Evolutionary conservation across 1,140 invertebrate species (phyloP).

Genomic region (Bombus picipes): DNA sequence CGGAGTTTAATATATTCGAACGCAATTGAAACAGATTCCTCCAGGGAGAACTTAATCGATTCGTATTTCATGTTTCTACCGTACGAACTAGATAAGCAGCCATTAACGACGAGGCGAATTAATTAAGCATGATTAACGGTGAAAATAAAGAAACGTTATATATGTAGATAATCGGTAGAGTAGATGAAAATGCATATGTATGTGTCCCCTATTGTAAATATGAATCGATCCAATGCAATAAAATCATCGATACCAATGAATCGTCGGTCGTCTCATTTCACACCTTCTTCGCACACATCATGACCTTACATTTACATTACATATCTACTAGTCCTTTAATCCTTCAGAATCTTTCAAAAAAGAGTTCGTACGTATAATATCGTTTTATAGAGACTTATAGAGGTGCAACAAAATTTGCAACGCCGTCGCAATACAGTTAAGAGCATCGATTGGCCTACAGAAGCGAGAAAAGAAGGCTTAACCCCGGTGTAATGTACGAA

Average conservation of each 20-base stretch:
- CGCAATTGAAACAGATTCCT: neutral
- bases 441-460: slow-evolving; percentile 23
- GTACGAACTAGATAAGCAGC: slow-evolving; percentile 58
- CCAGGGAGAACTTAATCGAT: slow-evolving; percentile 1
- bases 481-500: slow-evolving; percentile 42
- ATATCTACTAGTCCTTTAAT: neutral
- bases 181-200: slow-evolving; percentile 80
- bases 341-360: neutral
- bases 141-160: slow-evolving; percentile 71
- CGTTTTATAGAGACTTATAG: neutral
- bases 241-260: slow-evolving; percentile 74
- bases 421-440: neutral
- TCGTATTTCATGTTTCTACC: slow-evolving; percentile 48
- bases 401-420: slow-evolving; percentile 1
- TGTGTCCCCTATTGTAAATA: slow-evolving; percentile 81
- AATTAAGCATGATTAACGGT: slow-evolving; percentile 58
- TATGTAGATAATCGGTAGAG: slow-evolving; percentile 79
- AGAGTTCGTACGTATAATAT: neutral
- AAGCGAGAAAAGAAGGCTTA: neutral
- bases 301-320: too few relatives aligned
- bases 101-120: slow-evolving; percentile 49
- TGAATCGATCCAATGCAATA: slow-evolving; percentile 80
- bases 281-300: neutral
- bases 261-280: neutral
- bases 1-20: neutral